Evolutionary conservation across 1,140 invertebrate genomes (phyloP), one percentile per base, ranked within the genome.

Genomic region (Brevipalpus yothersi): DNA sequence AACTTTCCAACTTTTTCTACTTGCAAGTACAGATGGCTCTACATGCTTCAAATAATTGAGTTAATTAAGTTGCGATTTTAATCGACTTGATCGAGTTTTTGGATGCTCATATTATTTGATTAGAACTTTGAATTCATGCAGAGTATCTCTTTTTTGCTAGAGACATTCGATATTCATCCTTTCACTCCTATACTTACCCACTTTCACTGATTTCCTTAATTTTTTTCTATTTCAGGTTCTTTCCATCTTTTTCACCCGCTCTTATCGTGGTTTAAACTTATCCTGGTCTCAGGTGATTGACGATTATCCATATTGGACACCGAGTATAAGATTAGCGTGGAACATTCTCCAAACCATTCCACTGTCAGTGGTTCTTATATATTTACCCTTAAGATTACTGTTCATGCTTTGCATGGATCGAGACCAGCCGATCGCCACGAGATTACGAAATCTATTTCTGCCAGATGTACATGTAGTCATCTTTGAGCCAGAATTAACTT

Each of bases 271-370:
- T 17, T 81, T 83, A 64, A 68, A 85, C 23, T 85, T 83, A 65
- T 75, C 76, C 39, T 84, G 83, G 78, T 78, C 72, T 41, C 58
- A 61, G 43, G 66, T 71, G 45, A 67, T 70, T 70, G 61, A 74
- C 71, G 72, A 74, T 67, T 65, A 75, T 68, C n/a, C 75, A 42
- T 82, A 84, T 68, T 90, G 84, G 80, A 75, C 79, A 4, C 69
- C 80, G 17, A 86, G 82, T 82, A 74, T 77, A 11, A 74, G 81
- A n/a, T 81, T 86, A 68, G 70, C 84, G 13, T 85, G 82, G 0
- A 80, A 82, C 4, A 71, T 81, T 4, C 72, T 89, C 58, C 86
- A 90, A 67, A 72, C 89, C 53, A 72, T 82, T 17, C 81, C 83
- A 1, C 72, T 91, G 49, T 69, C 89, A 2, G 72, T 81, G 12